Evolutionary conservation across 35 echinoderm and acorn worm genomes (phyloP), one percentile per base, ranked within the genome.

Genomic region (Lytechinus pictus): DNA sequence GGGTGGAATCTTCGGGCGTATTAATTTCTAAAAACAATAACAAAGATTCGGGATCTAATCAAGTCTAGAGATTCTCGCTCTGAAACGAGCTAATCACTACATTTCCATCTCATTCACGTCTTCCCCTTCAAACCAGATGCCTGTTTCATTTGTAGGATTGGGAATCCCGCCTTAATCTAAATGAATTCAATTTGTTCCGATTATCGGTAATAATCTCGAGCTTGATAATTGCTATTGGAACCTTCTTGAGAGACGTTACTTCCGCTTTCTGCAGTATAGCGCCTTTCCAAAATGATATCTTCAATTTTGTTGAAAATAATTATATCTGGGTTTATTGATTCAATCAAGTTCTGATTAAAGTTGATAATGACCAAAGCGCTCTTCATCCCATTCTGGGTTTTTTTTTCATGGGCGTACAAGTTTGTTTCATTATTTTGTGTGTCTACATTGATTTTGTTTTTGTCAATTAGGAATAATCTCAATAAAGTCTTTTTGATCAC

Each of bases 1-100:
- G 8, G 33, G 5, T 24, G n/a, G 66, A 79, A 79, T 79, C 19
- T n/a, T 8, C 66, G 66, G n/a, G 16, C n/a, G 66, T 3, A 79
- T 24, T 79, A 79, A 79, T 79, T 79, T 19, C 66, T 79, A 79
- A 79, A 60, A 79, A 79, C 66, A 79, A 79, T 79, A 79, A 79
- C 66, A 79, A 79, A 79, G 16, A 79, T 79, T 79, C n/a, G 4
- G 19, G 19, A 14, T 16, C 66, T 79, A 79, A 79, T 79, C 66
- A 24, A 79, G 66, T 79, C 66, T 24, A 24, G 0, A 4, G 66
- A 24, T 79, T 79, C 66, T 79, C 66, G 66, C 66, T 79, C 16
- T 5, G 66, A 24, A 24, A 24, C 21, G 66, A 7, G 21, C 66
- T 79, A 79, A 79, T 79, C 19, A 79, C 66, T n/a, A 79, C 66